Evolutionary conservation across 2,113 vertebrate species (phyloP), one percentile per base, ranked within the genome.

Genomic region (Carlito syrichta): DNA sequence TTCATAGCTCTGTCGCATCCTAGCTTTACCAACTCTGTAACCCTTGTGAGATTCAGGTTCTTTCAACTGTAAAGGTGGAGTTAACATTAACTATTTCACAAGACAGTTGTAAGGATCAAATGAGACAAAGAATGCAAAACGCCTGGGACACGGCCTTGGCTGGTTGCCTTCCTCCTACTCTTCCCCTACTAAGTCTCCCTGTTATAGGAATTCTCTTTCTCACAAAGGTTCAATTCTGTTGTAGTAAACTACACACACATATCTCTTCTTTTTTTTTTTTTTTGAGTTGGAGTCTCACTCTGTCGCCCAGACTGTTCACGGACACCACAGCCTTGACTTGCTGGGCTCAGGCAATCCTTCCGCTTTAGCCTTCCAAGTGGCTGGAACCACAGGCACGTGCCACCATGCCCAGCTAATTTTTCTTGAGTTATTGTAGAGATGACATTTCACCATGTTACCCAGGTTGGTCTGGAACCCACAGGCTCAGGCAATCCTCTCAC

Each of bases 201-300:
- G 54, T 92, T 69, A 43, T 2, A 83, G 68, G 16, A 83, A 79
- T 81, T 91, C 58, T 68, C 68, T 87, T 96, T 90, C 78, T 96
- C 66, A 86, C 52, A 88, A 87, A 94, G 74, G 60, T 85, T 89
- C 69, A 68, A 66, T 48, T 82, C 30, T 14, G 5, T 30, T 76
- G 12, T 83, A 86, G 38, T 63, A 81, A 95, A 82, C 27, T 16
- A 68, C 32, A 19, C 86, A 79, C 54, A 68, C 6, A n/a, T n/a
- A n/a, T n/a, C n/a, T n/a, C n/a, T n/a, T n/a, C n/a, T n/a, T n/a
- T n/a, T n/a, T n/a, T n/a, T n/a, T n/a, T n/a, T n/a, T n/a, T n/a
- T n/a, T n/a, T n/a, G n/a, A n/a, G n/a, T n/a, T n/a, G n/a, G n/a
- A n/a, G n/a, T n/a, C n/a, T n/a, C n/a, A n/a, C n/a, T n/a, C n/a